These are phyloP conservation scores for Machimus rusticus DNA, from an alignment of 2,888 invertebrate genomes.

Conservation along the genomic window DNA sequence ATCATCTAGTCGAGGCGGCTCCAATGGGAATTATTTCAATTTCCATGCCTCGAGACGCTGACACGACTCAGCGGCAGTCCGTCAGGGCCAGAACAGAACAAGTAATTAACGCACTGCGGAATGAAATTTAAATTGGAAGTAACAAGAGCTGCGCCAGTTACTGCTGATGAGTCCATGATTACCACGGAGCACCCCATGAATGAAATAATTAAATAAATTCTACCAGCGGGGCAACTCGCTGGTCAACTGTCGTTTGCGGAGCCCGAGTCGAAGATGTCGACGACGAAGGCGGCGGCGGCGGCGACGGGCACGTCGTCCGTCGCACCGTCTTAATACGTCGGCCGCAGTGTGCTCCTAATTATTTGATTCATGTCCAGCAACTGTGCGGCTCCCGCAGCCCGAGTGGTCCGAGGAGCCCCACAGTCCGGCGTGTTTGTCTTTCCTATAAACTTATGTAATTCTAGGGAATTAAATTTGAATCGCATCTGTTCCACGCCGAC, in stretches of 20 bases:
- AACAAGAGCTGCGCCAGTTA: slow-evolving; percentile 36
- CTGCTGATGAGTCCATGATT: slow-evolving; percentile 36
- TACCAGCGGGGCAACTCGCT: background rate
- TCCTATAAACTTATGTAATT: slow-evolving; percentile 28
- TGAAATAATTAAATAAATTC: slow-evolving; percentile 41
- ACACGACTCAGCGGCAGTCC: background rate
- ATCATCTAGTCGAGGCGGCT: background rate
- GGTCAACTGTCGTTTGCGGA: slow-evolving; percentile 23
- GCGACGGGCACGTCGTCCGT: background rate
- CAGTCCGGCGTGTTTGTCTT: slow-evolving; percentile 24
- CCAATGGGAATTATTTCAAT: background rate
- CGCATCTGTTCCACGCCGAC: slow-evolving; percentile 7
- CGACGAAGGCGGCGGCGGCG: background rate
- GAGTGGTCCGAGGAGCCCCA: background rate
- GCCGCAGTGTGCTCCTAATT: slow-evolving; percentile 3
- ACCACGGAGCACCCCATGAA: slow-evolving; percentile 22
- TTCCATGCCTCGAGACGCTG: background rate
- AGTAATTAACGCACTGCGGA: slow-evolving; percentile 34
- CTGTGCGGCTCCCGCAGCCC: background rate
- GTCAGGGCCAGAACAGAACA: background rate
- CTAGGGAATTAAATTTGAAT: slow-evolving; percentile 31
- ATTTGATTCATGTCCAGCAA: slow-evolving; percentile 32
- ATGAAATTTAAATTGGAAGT: slow-evolving; percentile 41
- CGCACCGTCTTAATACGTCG: background rate
- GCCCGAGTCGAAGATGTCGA: background rate